Percentiles rank a stretch among this genome's conserved stretches.
phyloP scores from a whole-genome alignment of 2,797 vertebrate species.

The Meda fulgida region DNA sequence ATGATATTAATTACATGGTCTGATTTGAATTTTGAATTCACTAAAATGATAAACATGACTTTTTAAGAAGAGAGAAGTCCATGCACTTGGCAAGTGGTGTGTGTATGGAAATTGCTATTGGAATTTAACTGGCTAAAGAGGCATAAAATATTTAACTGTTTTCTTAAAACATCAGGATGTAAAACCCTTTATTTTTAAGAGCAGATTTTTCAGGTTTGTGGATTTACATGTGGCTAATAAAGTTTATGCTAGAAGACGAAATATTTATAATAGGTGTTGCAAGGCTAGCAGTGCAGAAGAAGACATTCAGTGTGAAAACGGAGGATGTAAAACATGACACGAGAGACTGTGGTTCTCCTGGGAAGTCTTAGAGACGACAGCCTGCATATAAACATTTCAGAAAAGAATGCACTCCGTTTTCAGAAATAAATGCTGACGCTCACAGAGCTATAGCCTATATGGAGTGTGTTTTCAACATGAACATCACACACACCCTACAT shows the following conservation, averaged over 20 bases:
- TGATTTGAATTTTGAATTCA: background rate
- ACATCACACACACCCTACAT: slow-evolving; percentile 14
- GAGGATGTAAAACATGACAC: slow-evolving; percentile 3
- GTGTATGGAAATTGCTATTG: background rate
- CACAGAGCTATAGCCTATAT: slow-evolving; percentile 36
- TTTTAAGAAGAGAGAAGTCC: background rate
- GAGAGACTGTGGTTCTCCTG: slow-evolving; percentile 3
- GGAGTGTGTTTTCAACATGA: slow-evolving; percentile 40
- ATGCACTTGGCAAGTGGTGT: background rate
- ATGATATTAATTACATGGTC: background rate
- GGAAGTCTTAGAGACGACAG: slow-evolving; percentile 8
- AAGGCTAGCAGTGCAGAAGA: background rate
- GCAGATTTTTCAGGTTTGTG: background rate
- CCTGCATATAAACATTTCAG: slow-evolving; percentile 49
- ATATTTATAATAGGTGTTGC: slow-evolving; percentile 5
- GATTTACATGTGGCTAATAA: background rate
- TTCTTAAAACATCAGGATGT: background rate
- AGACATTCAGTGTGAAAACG: background rate
- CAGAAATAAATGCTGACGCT: slow-evolving; percentile 41
- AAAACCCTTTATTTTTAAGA: slow-evolving; percentile 4
- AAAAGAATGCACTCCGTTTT: slow-evolving; percentile 37
- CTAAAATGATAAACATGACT: background rate
- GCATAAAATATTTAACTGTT: background rate
- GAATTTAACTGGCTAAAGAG: background rate
- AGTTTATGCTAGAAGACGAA: background rate